A percentile compares a stretch with the other conserved stretches of the same genome.
Evolutionary conservation across 2,113 vertebrate species (phyloP).

Genomic region (Pardalotus punctatus): DNA sequence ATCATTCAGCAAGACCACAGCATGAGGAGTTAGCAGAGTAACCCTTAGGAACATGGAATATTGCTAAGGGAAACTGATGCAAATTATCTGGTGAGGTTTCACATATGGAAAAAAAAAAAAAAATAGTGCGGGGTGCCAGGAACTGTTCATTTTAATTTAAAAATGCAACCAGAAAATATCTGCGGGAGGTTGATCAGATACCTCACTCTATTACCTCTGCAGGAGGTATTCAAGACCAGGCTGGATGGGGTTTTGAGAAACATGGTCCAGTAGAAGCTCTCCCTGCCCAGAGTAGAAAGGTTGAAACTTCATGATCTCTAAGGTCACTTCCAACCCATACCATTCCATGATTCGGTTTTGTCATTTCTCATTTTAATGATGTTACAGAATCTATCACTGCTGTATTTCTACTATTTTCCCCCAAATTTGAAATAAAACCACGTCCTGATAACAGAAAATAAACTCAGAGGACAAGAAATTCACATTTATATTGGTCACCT

Average conservation of each 20-base stretch:
- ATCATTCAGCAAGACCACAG: background rate
- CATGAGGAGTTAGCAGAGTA: background rate
- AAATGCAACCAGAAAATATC: background rate
- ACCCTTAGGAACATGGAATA: background rate
- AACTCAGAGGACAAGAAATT: background rate
- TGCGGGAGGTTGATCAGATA: accelerated
- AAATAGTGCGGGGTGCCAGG: background rate
- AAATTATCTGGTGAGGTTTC: background rate
- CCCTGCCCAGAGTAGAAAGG: background rate
- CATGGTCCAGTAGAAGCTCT: background rate
- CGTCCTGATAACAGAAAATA: background rate
- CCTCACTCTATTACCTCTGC: too few relatives aligned
- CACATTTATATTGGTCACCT: background rate
- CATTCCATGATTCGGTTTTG: background rate
- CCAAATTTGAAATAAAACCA: background rate
- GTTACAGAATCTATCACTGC: background rate
- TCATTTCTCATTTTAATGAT: background rate
- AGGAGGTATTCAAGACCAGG: background rate
- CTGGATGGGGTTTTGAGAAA: background rate
- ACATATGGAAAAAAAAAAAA: background rate
- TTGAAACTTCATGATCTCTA: accelerated
- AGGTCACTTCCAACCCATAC: background rate
- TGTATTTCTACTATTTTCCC: background rate
- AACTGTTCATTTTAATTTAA: background rate
- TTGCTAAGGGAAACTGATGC: background rate